Percentiles rank a stretch among this genome's conserved stretches.
Conservation (phyloP, 2,113 vertebrate genomes). For the Phylloscopus trochiloides region DNA sequence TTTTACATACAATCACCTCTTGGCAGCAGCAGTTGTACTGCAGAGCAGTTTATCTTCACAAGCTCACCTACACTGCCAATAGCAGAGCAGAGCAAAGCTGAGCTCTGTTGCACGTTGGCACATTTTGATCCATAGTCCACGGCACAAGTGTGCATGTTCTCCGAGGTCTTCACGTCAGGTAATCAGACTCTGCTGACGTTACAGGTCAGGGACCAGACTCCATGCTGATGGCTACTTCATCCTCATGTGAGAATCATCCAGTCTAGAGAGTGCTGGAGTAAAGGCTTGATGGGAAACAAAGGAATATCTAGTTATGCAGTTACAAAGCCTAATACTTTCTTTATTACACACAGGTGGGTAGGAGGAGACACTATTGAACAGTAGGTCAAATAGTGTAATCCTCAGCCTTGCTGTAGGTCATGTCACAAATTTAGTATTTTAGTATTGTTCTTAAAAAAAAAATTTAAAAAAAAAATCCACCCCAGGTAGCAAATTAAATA, state of each 20-base stretch:
- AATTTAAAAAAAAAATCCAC: neutral
- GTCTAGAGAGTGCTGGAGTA: neutral
- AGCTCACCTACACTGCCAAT: fast-evolving
- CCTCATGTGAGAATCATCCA: neutral
- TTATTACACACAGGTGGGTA: neutral
- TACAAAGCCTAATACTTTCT: neutral
- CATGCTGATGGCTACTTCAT: neutral
- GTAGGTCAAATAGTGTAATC: neutral
- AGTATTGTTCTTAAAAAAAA: neutral
- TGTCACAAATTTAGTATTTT: neutral
- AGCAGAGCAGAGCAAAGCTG: neutral
- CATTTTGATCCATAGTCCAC: neutral
- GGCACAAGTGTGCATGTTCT: fast-evolving
- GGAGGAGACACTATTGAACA: neutral
- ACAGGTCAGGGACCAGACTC: neutral
- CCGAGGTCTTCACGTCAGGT: neutral
- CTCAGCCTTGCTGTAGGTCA: neutral
- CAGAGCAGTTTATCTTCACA: neutral
- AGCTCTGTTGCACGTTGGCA: fast-evolving
- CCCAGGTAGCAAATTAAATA: neutral
- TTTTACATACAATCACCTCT: neutral
- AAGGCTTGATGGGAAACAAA: neutral
- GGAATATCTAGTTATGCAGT: neutral
- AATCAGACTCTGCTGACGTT: neutral
- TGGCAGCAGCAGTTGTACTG: neutral